Evolutionary conservation across 1,140 invertebrate genomes (phyloP), one percentile per base, ranked within the genome.

Genomic region (Papilio xuthus): DNA sequence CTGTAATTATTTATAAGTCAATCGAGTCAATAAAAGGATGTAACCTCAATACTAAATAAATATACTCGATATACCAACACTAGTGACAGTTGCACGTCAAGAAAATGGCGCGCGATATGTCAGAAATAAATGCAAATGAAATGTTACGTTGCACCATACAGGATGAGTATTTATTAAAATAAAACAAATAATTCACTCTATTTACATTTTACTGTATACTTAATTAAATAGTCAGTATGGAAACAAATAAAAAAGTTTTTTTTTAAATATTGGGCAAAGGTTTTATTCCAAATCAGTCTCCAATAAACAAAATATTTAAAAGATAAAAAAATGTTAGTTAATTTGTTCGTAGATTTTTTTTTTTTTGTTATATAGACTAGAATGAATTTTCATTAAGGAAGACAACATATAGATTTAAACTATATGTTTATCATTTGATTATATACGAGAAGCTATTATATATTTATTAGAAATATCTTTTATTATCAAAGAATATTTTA

Each of bases 361-460:
- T 42, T 72, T 72, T 72, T 23, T n/a, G 41, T 75, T 60, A 32
- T 75, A 60, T 12, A 76, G 74, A 76, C 74, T 76, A 76, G 74
- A 76, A 60, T 47, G 47, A 75, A 74, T 56, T 56, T 67, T 63
- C 74, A 63, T 53, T 76, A 76, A 32, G 53, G 32, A 42, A 41
- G 50, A 56, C 32, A 75, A 75, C 47, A 56, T 56, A 60, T 26
- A 67, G 12, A 67, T 26, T 76, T 42, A 18, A 28, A 23, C 37
- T 76, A 76, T 60, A 60, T 63, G 44, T 50, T 53, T 50, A 28
- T 26, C 41, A 74, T 63, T 37, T 50, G 47, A 18, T 50, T 50
- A 50, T 67, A 67, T 32, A 67, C 60, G 26, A 67, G 60, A 67
- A 60, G 56, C 53, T 60, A 67, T 28, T 15, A 60, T 26, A 28